Base-by-base conservation (phyloP, 2,113 vertebrate genomes). In the Choloepus hoffmanni region DNA sequence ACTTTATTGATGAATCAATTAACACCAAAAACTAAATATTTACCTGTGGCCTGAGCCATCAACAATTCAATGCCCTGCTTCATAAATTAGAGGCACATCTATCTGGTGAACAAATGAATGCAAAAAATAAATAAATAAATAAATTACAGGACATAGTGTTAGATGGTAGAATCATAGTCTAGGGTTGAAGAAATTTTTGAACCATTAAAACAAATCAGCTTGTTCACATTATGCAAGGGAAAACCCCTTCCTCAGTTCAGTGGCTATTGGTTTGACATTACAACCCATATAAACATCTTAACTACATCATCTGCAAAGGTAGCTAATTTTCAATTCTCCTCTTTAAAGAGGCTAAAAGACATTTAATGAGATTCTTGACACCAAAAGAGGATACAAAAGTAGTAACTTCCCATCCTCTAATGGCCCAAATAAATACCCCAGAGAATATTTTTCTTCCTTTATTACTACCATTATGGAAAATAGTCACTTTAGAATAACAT, bases 261-360 rank as follows among this genome's bases (percentile, higher is more conserved):
- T 55, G 23, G 68, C 50, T 85, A 77, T 0, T 83, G 6, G 50
- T 87, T 74, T 94, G 55, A 94, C 45, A 94, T 40, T 33, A 40
- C 14, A 94, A 89, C 12, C 8, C 30, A 95, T 90, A 92, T 95
- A 94, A 62, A 94, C 36, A 96, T 90, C 93, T 92, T 72, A 94
- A 60, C n/a, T 97, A 58, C 85, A 26, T 91, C 83, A 86, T 63
- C 55, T 92, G 87, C 63, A 85, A 94, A 95, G 19, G 5, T 45
- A 87, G 58, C 55, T 2, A 70, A 87, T 94, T 90, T 86, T 58
- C 36, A 96, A 88, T 43, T 92, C 23, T 95, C 68, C 28, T 84
- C 53, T 92, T 33, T 14, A 68, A 95, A 77, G 40, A 81, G 15
- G 30, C 40, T 76, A 90, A 79, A 92, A 82, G 82, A 84, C 40